Evolutionary conservation across 2,797 vertebrate species (phyloP), one percentile per base, ranked within the genome.

Genomic region (Argya squamiceps): DNA sequence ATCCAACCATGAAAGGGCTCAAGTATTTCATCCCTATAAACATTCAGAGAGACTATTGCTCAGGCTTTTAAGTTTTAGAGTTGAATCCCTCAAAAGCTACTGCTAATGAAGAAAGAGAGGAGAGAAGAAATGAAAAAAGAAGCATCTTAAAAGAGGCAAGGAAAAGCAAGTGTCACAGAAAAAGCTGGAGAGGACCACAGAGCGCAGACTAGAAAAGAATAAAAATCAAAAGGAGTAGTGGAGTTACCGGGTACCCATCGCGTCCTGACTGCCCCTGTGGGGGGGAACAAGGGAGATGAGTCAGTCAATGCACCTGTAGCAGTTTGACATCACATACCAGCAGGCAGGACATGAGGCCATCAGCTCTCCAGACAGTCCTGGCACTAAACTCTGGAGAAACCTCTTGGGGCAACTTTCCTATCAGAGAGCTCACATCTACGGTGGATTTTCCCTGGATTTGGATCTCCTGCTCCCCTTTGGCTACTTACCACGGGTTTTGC

Each of bases 201-300:
- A 84, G 41, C 0, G 2, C 43, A 78, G 81, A 36, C 37, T 27
- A 95, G 91, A 92, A 84, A 58, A 90, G 88, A 71, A 77, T 76
- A 82, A 95, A 96, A 93, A 88, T 27, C 90, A 96, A 96, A 95
- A 93, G 92, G 89, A 98, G 93, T 50, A 62, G 82, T 79, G 84
- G 98, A 98, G 89, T 99, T 99, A 99, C 99, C 99, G 99, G 99
- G 97, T 99, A 99, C 98, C 99, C 99, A 97, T 99, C 99, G 34
- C 99, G 98, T 99, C 99, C 99, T 98, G 98, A 98, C 97, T 99
- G 99, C 97, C 99, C 99, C 99, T 99, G 99, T 98, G 98, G 98
- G 98, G 97, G 98, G 98, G 98, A 98, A 97, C 96, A 92, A 96
- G 96, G 32, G 71, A 97, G 79, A 97, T 3, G 83, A 4, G 92